Evolutionary conservation across 1,140 invertebrate genomes (phyloP), one percentile per base, ranked within the genome.

Genomic region (Acromyrmex echinatior): DNA sequence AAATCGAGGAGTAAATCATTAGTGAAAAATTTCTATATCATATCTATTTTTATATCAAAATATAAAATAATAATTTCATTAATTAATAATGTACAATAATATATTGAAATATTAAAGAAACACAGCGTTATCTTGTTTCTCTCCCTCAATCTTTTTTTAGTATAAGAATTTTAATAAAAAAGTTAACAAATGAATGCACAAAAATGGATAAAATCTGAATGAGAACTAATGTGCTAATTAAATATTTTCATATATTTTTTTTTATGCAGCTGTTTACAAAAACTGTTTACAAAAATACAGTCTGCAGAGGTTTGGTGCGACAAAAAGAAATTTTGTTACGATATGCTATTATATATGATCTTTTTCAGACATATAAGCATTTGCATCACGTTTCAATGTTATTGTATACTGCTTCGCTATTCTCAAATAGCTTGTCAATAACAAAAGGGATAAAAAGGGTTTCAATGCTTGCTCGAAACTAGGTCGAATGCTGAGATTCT

Each of bases 321-420:
- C 2, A 10, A 16, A 74, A 77, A 45, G n/a, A 25, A 39, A 77
- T 39, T 39, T 62, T 62, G 3, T n/a, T 31, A 25, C n/a, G 12
- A 62, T 62, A 18, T 76, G 35, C 74, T 25, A 21, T 9, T 35
- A 3, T 77, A 18, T 35, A 7, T 77, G 35, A 60, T 25, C 31
- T 18, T 39, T 77, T 77, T 60, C 21, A 45, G n/a, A 18, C 35
- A 16, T 58, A 62, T 10, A 45, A 45, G 35, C 7, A 77, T 77
- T 77, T 35, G n/a, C 58, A 62, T 5, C 73, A 76, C 53, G 25
- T 63, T 62, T 63, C 58, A 63, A 78, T 62, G 21, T 60, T 77
- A 56, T 39, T 31, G 35, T 60, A 35, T 51, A 51, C 35, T 60
- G 39, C 31, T 39, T 28, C 16, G 16, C 21, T 49, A 63, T 45